These are phyloP conservation scores for Drosophila melanica DNA, from an alignment of 1,140 invertebrate genomes.

Conservation along the genomic window DNA sequence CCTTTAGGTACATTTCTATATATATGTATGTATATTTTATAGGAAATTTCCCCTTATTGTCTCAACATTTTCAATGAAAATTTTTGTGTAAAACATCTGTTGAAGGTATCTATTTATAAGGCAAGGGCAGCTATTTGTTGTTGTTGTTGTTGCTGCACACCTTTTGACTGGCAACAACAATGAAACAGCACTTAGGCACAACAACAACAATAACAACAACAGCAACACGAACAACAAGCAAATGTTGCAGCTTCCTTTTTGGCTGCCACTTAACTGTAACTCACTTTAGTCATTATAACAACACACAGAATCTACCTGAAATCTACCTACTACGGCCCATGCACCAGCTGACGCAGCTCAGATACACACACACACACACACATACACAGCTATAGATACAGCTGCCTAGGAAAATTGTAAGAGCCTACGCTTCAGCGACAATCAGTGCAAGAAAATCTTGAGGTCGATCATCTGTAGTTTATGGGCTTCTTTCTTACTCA, in stretches of 20 bases:
- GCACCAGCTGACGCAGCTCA: constrained; percentile 45
- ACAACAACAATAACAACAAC: constrained; percentile 16
- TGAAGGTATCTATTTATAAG: constrained; percentile 50
- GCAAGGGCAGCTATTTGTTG: constrained; percentile 19
- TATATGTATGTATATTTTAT: background rate
- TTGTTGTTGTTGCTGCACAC: constrained; percentile 55
- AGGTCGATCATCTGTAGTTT: constrained; percentile 82
- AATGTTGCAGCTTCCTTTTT: constrained; percentile 78
- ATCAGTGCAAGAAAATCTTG: constrained; percentile 75
- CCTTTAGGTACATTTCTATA: background rate
- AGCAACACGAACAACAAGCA: constrained; percentile 33
- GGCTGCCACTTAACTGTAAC: constrained; percentile 81
- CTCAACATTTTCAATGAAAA: constrained; percentile 42
- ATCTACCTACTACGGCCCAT: constrained; percentile 56
- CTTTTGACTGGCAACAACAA: constrained; percentile 70
- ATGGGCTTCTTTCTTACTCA: constrained; percentile 62
- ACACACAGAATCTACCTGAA: constrained; percentile 64
- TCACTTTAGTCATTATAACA: constrained; percentile 65
- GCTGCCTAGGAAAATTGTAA: constrained; percentile 53
- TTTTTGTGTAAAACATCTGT: constrained; percentile 73
- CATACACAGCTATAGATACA: constrained; percentile 2
- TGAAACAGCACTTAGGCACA: constrained; percentile 71
- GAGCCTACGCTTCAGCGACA: constrained; percentile 38
- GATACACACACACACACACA: constrained; percentile 15
- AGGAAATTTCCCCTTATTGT: constrained; percentile 7